phyloP scores from a whole-genome alignment of 2,888 invertebrate genomes.

The Plagiodera versicolora region DNA sequence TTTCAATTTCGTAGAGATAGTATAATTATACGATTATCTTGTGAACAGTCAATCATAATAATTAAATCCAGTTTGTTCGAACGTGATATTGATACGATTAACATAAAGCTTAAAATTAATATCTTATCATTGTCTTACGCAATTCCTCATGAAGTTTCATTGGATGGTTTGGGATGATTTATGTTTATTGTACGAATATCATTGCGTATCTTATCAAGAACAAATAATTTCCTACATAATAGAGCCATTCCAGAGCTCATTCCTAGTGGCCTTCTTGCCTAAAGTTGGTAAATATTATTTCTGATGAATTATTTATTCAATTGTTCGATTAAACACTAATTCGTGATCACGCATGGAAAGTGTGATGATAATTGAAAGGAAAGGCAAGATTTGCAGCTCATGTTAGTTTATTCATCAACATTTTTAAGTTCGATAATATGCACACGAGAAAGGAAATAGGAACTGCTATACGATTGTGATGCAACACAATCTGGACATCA shows the following conservation, averaged over 20 bases:
- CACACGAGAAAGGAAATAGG: not conserved
- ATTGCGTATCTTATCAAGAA: conserved; percentile 8
- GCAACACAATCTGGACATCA: not conserved
- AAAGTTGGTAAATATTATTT: not conserved
- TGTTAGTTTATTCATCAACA: too few relatives aligned
- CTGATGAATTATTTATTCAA: not conserved
- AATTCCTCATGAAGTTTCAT: conserved; percentile 4
- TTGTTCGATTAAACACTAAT: not conserved
- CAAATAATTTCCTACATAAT: not conserved
- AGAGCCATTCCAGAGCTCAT: not conserved
- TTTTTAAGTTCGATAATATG: not conserved
- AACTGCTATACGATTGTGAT: too few relatives aligned
- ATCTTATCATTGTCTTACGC: conserved; percentile 4
- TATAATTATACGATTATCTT: too few relatives aligned
- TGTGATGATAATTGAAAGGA: not conserved
- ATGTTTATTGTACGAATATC: conserved; percentile 8
- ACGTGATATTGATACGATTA: not conserved
- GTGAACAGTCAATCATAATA: not conserved
- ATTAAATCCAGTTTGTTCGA: too few relatives aligned
- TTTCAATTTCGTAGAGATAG: too few relatives aligned
- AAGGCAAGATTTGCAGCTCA: not conserved
- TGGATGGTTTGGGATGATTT: not conserved
- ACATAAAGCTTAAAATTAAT: not conserved
- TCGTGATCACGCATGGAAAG: not conserved
- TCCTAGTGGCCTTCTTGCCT: not conserved